Evolutionary conservation across 2,797 vertebrate genomes (phyloP).

Genomic region (Falco rusticolus): DNA sequence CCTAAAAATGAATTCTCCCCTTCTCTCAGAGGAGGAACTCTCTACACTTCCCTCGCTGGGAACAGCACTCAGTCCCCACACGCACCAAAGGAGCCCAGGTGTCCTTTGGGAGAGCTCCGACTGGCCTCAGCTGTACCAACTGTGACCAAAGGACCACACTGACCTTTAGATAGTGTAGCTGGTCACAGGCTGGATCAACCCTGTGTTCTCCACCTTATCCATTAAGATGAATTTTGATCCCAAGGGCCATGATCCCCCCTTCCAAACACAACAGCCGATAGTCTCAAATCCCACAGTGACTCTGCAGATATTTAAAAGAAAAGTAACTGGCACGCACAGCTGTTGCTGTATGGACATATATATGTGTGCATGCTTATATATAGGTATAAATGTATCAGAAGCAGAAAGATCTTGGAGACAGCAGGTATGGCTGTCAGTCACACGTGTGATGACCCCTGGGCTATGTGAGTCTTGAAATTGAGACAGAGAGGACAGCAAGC

Average conservation of each 20-base stretch:
- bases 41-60: background rate
- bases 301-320: background rate
- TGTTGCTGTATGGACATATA: background rate
- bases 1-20: background rate
- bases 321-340: background rate
- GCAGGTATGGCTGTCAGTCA: background rate
- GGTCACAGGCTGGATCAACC: background rate
- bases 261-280: background rate
- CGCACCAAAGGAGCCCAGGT: accelerated
- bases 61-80: accelerated
- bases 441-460: accelerated
- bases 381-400: background rate
- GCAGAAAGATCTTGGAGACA: background rate
- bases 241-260: accelerated
- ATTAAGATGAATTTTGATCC: background rate
- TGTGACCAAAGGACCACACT: background rate
- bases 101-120: accelerated
- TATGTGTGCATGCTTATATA: accelerated
- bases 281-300: background rate
- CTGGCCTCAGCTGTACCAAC: accelerated
- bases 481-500: background rate
- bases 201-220: background rate
- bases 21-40: background rate
- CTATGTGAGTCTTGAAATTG: background rate
- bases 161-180: background rate